phyloP scores from a whole-genome alignment of 1,140 invertebrate species.

The Mizuhopecten yessoensis region DNA sequence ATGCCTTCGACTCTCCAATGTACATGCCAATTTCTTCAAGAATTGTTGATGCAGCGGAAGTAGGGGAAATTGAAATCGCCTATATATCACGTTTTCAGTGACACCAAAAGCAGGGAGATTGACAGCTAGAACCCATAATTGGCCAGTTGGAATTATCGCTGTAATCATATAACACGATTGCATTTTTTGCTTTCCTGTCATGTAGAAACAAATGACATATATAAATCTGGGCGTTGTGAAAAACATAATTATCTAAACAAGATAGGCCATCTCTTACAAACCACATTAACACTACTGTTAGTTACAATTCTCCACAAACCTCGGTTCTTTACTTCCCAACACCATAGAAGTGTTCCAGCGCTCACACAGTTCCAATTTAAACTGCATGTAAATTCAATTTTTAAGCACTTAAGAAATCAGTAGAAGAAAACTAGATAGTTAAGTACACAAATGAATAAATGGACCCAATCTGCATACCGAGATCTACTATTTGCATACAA shows the following conservation, averaged over 20 bases:
- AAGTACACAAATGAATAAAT: conserved; percentile 11
- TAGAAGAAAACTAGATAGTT: background rate
- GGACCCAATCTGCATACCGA: background rate
- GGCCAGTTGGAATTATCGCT: background rate
- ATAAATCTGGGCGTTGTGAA: conserved; percentile 2
- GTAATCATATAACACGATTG: background rate
- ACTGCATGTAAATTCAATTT: background rate
- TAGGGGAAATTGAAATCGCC: background rate
- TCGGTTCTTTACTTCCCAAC: background rate
- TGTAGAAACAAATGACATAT: conserved; percentile 23
- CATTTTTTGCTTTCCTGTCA: background rate
- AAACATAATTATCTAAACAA: background rate
- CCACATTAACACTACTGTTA: background rate
- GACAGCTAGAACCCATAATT: background rate
- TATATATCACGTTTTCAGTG: background rate
- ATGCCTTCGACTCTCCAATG: background rate
- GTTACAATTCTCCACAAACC: no score
- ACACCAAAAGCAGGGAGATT: background rate
- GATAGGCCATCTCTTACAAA: background rate
- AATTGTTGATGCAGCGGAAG: background rate
- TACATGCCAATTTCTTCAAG: background rate
- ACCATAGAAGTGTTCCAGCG: background rate
- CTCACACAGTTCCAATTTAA: conserved; percentile 28
- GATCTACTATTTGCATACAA: background rate
- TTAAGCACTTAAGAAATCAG: conserved; percentile 25